phyloP scores from a whole-genome alignment of 2,888 invertebrate genomes.

The Lymantria monacha region DNA sequence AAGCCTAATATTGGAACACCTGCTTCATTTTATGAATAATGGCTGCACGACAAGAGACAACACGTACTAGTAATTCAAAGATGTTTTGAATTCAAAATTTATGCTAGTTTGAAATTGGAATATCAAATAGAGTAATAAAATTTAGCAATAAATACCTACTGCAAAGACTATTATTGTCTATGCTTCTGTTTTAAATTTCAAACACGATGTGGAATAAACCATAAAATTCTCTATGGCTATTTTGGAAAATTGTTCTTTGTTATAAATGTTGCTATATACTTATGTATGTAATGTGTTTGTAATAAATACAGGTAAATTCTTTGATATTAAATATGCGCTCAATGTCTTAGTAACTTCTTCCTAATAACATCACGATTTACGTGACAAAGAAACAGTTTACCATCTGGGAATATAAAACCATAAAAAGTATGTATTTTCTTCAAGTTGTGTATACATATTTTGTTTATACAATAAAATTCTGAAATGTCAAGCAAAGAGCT shows the following conservation, averaged over 20 bases:
- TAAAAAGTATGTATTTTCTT: too few relatives aligned
- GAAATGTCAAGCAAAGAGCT: too few relatives aligned
- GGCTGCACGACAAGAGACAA: slow-evolving; percentile 2
- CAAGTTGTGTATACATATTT: too few relatives aligned
- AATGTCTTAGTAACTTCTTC: too few relatives aligned
- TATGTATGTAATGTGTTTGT: too few relatives aligned
- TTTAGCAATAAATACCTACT: slow-evolving; percentile 5
- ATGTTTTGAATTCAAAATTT: slow-evolving; percentile 38
- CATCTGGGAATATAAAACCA: too few relatives aligned
- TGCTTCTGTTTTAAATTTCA: slow-evolving; percentile 28
- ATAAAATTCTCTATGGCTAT: slow-evolving; percentile 11
- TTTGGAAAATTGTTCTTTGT: neutral
- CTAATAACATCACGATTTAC: too few relatives aligned
- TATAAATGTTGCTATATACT: neutral
- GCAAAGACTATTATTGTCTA: slow-evolving; percentile 29
- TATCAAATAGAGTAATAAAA: slow-evolving; percentile 12
- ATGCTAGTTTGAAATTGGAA: slow-evolving; percentile 22
- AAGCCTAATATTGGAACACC: slow-evolving; percentile 32
- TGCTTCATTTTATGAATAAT: slow-evolving; percentile 29
- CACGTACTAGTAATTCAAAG: slow-evolving; percentile 28
- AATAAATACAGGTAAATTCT: too few relatives aligned
- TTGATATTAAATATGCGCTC: too few relatives aligned
- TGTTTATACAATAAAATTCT: too few relatives aligned
- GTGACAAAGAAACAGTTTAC: too few relatives aligned
- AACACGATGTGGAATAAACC: slow-evolving; percentile 13